These are phyloP conservation scores for Campylomormyrus tamandua DNA, from an alignment of 2,113 vertebrate species.

Conservation along the genomic window DNA sequence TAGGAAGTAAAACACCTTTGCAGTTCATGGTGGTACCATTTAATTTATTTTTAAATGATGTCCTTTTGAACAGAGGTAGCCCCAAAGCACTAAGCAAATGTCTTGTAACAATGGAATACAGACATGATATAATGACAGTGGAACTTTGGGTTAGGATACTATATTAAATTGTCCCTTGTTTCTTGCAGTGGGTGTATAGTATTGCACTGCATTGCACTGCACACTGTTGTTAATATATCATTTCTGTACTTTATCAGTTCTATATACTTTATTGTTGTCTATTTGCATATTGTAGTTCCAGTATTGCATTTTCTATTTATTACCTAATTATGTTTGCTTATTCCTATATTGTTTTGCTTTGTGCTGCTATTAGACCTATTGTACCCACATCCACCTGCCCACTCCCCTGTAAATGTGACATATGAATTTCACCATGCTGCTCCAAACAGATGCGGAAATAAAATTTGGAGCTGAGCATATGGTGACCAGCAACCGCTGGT, in stretches of 20 bases:
- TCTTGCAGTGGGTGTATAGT: neutral
- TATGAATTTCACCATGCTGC: neutral
- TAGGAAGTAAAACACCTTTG: neutral
- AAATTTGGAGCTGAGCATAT: neutral
- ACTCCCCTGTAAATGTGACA: neutral
- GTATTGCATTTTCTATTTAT: neutral
- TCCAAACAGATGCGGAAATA: neutral
- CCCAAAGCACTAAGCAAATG: neutral
- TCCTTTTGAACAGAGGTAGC: neutral
- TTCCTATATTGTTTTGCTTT: neutral
- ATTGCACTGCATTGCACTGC: neutral
- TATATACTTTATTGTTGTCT: neutral
- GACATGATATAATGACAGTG: neutral
- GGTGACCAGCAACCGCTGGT: neutral
- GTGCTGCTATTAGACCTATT: neutral
- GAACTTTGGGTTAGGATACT: neutral
- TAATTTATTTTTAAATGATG: neutral
- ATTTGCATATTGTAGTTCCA: neutral
- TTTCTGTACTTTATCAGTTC: neutral
- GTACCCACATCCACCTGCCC: neutral
- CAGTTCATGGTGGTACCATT: neutral
- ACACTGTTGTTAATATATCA: neutral
- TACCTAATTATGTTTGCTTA: neutral
- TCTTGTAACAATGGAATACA: neutral
- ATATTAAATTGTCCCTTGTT: neutral